phyloP scores from a whole-genome alignment of 2,113 vertebrate genomes.

The Glareola pratincola region DNA sequence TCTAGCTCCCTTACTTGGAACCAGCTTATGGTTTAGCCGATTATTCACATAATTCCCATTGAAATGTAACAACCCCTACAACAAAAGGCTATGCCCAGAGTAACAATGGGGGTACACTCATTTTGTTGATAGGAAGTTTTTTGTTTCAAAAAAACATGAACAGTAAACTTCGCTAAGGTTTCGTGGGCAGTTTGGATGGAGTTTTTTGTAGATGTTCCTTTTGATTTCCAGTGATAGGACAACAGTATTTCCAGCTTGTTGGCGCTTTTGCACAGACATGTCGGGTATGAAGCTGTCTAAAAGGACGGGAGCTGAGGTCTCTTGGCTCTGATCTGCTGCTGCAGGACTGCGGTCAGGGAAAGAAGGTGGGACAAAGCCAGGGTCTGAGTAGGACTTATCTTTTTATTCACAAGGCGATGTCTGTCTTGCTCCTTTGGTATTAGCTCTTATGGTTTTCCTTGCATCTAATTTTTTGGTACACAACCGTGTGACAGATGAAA shows the following conservation, averaged over 20 bases:
- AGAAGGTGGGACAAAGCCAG: not conserved
- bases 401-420: not conserved
- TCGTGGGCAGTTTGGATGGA: not conserved
- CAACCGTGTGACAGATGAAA: not conserved
- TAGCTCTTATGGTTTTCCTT: not conserved
- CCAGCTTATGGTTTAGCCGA: not conserved
- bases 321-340: not conserved
- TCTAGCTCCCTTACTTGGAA: not conserved
- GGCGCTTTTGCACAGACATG: not conserved
- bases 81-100: not conserved
- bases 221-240: not conserved
- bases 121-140: not conserved
- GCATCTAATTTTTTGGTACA: accelerated
- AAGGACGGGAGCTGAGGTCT: not conserved
- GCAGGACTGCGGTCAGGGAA: not conserved
- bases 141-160: not conserved
- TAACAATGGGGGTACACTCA: accelerated
- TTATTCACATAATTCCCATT: not conserved
- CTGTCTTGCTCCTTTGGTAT: not conserved
- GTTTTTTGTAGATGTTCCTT: not conserved
- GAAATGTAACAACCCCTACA: not conserved
- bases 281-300: not conserved
- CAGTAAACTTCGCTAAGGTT: not conserved
- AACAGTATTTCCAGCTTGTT: not conserved
- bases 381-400: not conserved